Evolutionary conservation across 2,888 invertebrate genomes (phyloP).

Genomic region (Arrhopalites spinosus): DNA sequence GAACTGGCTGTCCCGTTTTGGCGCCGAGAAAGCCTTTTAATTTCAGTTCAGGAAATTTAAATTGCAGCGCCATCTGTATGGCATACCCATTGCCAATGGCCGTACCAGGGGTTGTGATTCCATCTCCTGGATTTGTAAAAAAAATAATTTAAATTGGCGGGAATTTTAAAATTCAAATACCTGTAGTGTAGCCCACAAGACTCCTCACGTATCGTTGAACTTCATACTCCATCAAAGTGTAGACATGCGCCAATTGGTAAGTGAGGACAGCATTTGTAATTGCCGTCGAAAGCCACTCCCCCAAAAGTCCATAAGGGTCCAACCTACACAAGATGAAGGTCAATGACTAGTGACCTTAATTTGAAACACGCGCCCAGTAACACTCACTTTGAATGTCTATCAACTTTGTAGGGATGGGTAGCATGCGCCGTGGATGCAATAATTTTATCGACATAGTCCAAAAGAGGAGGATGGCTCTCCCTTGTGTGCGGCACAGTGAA

Average conservation of each 20-base stretch:
- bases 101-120: background rate
- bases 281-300: slow-evolving; percentile 35
- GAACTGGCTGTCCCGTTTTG: background rate
- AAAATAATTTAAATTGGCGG: no score
- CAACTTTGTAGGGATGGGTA: slow-evolving; percentile 22
- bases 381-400: no score
- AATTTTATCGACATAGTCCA: slow-evolving; percentile 1
- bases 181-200: background rate
- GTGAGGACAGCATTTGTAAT: slow-evolving; percentile 19
- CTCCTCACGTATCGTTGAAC: background rate
- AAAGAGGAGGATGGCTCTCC: background rate
- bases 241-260: slow-evolving; percentile 30
- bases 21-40: background rate
- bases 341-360: no score
- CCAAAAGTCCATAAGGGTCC: slow-evolving; percentile 39
- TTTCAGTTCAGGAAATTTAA: background rate
- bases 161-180: no score
- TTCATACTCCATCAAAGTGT: slow-evolving; percentile 37
- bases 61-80: slow-evolving; percentile 6
- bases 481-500: background rate
- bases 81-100: slow-evolving; percentile 5
- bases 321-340: slow-evolving; percentile 10
- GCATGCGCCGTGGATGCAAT: slow-evolving; percentile 9
- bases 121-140: slow-evolving; percentile 7
- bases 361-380: no score